Evolutionary conservation across 2,888 invertebrate species (phyloP).

Genomic region (Biston betularia): DNA sequence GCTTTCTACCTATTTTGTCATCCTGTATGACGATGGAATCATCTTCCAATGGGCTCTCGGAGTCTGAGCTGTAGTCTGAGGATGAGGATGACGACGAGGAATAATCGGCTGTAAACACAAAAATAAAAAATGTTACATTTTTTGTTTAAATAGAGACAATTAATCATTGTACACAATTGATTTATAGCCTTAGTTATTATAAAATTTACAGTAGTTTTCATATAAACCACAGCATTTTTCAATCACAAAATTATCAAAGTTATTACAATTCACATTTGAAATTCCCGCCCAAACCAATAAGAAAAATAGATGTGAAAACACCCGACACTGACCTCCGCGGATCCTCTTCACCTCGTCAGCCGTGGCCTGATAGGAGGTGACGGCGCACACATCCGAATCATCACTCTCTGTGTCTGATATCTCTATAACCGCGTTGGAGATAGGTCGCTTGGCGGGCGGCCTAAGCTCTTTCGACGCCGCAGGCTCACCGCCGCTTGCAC

Average conservation of each 20-base stretch:
- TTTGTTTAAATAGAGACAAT: not conserved
- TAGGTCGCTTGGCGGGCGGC: conserved; percentile 78
- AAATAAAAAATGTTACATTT: not conserved
- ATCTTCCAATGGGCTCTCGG: conserved; percentile 76
- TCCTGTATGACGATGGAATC: conserved; percentile 73
- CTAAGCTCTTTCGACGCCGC: conserved; percentile 54
- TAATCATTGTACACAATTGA: not conserved
- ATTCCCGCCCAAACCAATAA: conserved; percentile 67
- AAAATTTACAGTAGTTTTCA: not conserved
- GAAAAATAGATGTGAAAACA: conserved; percentile 40
- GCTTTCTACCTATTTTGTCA: conserved; percentile 54
- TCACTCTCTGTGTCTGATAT: conserved; percentile 82
- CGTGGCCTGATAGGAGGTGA: conserved; percentile 80
- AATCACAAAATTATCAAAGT: not conserved
- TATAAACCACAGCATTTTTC: not conserved
- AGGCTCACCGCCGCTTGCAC: conserved; percentile 51
- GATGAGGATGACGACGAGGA: conserved; percentile 70
- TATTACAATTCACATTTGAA: conserved; percentile 47
- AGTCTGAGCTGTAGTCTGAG: conserved; percentile 78
- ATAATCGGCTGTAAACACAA: conserved; percentile 65
- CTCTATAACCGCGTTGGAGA: conserved; percentile 72
- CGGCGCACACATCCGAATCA: conserved; percentile 83
- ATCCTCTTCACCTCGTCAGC: conserved; percentile 83
- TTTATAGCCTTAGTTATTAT: not conserved
- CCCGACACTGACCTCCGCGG: conserved; percentile 71